Evolutionary conservation across 2,888 invertebrate species (phyloP).

Genomic region (Himalopsyche kuldschensis): DNA sequence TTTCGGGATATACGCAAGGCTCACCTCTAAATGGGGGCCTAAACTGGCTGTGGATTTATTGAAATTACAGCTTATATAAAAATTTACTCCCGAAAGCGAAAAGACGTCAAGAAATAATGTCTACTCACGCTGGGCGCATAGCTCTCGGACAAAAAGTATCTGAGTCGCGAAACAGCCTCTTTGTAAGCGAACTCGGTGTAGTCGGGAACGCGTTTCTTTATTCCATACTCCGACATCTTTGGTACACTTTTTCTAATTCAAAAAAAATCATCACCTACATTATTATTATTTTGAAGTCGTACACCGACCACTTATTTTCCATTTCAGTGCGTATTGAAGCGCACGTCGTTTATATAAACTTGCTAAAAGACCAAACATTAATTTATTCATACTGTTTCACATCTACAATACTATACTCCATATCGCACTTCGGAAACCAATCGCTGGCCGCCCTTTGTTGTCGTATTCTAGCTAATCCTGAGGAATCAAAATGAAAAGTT

Average conservation of each 20-base stretch:
- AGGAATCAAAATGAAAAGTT: background rate
- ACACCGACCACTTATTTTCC: background rate
- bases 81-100: too few species aligned
- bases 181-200: constrained; percentile 84
- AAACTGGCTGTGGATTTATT: too few species aligned
- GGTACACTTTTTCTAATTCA: constrained; percentile 31
- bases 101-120: background rate
- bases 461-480: too few species aligned
- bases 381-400: too few species aligned
- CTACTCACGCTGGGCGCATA: constrained; percentile 64
- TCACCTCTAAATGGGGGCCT: too few species aligned
- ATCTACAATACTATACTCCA: too few species aligned
- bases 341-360: too few species aligned
- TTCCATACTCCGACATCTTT: constrained; percentile 56
- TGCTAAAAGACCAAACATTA: too few species aligned
- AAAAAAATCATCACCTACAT: background rate
- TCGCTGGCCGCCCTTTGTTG: too few species aligned
- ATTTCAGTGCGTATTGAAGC: background rate
- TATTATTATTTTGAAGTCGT: background rate
- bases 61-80: too few species aligned
- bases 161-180: constrained; percentile 79
- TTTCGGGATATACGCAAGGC: too few species aligned
- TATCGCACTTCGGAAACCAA: too few species aligned
- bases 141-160: constrained; percentile 76
- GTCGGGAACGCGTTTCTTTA: constrained; percentile 67